Base-by-base conservation (phyloP, 2,888 invertebrate genomes). In the Bugulina stolonifera region DNA sequence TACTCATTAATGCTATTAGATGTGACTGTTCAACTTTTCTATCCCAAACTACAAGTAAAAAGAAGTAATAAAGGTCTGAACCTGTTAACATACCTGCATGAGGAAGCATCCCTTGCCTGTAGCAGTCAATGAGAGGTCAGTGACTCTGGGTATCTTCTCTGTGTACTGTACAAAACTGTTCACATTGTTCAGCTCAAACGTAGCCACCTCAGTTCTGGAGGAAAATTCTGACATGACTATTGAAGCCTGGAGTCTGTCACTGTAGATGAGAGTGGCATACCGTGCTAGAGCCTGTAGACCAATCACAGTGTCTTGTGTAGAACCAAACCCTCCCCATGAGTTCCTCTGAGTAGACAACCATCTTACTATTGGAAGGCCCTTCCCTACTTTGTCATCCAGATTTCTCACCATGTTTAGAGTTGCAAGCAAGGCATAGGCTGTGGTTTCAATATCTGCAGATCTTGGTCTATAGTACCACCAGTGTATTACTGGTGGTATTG, bases 381-480 rank as follows among this genome's bases (percentile, higher is more conserved):
- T 83, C 32, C 76, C 73, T 25, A 70, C 29, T 18, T 43, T 54
- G 5, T 70, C 35, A 34, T 54, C 5, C 5, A 64, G 29, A 34
- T 5, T 32, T 27, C 14, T 3, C n/a, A 27, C 32, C 35, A 29
- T 70, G 52, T 54, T 54, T 3, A 89, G 80, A 78, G 88, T 89
- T 0, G 92, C 89, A 72, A 94, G 86, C 73, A 97, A 85, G 0
- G 90, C 91, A 84, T 96, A 97, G 0, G 95, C 90, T 0, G 96
- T 94, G 77, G 93, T 92, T 83, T 93, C 93, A 1, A 96, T 89
- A 77, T 91, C 90, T 0, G 91, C 88, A 0, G 91, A 90, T 74
- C 89, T 88, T 0, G 92, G 89, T 74, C 89, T 84, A 54, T 86
- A 83, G 77, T 79, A 74, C 69, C 58, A 72, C 64, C 64, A 64